These are phyloP conservation scores for Lochmaea capreae DNA, from an alignment of 2,888 invertebrate species.

Conservation along the genomic window DNA sequence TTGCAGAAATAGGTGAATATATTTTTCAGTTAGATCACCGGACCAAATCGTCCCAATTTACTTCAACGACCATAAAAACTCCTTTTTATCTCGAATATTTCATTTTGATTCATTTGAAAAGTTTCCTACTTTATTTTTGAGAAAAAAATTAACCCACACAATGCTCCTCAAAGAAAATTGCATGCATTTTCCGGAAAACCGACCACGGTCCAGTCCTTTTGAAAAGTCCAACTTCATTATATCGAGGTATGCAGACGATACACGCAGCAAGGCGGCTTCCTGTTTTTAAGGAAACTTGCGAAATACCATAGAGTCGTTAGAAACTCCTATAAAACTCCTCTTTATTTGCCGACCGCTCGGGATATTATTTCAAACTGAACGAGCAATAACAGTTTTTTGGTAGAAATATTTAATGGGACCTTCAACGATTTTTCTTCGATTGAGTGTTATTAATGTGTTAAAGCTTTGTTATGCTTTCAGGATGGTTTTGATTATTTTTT, in stretches of 20 bases:
- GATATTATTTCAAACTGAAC: constrained; percentile 35
- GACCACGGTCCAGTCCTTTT: constrained; percentile 34
- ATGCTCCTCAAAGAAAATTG: constrained; percentile 23
- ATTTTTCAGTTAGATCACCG: no score
- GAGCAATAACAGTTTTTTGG: constrained; percentile 28
- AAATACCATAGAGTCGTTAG: constrained; percentile 39
- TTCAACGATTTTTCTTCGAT: not conserved
- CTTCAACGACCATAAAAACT: not conserved
- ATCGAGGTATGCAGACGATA: constrained; percentile 40
- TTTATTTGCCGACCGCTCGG: constrained; percentile 38
- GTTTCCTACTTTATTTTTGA: no score
- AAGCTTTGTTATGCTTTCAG: no score
- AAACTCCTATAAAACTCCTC: constrained; percentile 40
- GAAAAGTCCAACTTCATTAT: constrained; percentile 41
- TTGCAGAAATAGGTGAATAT: no score
- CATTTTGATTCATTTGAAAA: not conserved
- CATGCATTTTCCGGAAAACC: constrained; percentile 37
- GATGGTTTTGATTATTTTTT: not conserved
- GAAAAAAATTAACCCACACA: not conserved
- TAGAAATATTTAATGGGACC: constrained; percentile 27
- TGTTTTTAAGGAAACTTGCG: constrained; percentile 38
- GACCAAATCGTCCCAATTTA: no score
- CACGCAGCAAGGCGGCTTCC: constrained; percentile 31
- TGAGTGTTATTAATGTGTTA: not conserved
- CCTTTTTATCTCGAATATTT: not conserved